phyloP scores from a whole-genome alignment of 2,113 vertebrate genomes.

The Odontesthes bonariensis region DNA sequence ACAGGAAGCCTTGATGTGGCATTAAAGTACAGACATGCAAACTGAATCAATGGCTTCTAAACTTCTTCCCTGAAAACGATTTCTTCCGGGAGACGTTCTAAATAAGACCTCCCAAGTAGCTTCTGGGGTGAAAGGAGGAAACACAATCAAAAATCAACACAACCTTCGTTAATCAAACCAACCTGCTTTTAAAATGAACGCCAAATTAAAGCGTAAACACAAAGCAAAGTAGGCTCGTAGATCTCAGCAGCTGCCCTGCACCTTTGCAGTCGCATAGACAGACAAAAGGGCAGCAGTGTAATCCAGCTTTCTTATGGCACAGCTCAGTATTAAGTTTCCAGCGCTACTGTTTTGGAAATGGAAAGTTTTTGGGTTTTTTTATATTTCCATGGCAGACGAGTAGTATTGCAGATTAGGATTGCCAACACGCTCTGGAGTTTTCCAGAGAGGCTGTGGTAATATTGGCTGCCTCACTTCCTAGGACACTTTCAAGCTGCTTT shows the following conservation, averaged over 20 bases:
- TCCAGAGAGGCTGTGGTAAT: conserved; percentile 59
- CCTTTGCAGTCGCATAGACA: conserved; percentile 14
- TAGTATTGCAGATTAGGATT: conserved; percentile 59
- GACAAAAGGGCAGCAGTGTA: conserved; percentile 20
- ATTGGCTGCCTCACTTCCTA: conserved; percentile 57
- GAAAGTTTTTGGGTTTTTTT: background rate
- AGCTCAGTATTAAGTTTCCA: conserved; percentile 21
- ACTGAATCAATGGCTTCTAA: conserved; percentile 59
- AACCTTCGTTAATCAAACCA: conserved; percentile 36
- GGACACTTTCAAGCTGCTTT: conserved; percentile 56
- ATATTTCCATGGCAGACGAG: conserved; percentile 34
- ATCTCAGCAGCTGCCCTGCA: conserved; percentile 20
- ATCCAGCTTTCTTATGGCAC: conserved; percentile 50
- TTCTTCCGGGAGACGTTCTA: conserved; percentile 49
- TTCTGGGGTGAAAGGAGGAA: conserved; percentile 12
- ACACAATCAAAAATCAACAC: conserved; percentile 11
- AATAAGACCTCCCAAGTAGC: conserved; percentile 53
- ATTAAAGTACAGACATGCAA: conserved; percentile 39
- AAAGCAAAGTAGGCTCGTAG: conserved; percentile 27
- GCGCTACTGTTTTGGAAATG: conserved; percentile 35
- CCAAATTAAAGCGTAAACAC: conserved; percentile 12
- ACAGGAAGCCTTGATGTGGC: conserved; percentile 29
- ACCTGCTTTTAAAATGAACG: conserved; percentile 24
- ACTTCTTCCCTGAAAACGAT: conserved; percentile 54
- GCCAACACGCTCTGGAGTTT: conserved; percentile 57